Evolutionary conservation across 2,113 vertebrate genomes (phyloP).

Genomic region (Okapia johnstoni): DNA sequence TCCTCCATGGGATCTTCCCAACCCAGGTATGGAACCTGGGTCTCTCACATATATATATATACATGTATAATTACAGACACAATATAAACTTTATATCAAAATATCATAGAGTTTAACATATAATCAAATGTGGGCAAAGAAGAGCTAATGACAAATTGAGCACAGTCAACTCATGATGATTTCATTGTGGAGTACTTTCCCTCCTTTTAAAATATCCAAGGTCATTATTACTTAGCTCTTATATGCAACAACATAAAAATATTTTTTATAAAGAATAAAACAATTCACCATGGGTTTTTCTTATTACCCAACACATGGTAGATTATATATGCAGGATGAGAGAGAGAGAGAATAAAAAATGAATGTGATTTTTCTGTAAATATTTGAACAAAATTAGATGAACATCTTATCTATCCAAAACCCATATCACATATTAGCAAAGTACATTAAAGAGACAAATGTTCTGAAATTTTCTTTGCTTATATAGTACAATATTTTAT

Average conservation of each 20-base stretch:
- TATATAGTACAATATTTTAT: not conserved
- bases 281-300: not conserved
- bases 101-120: not conserved
- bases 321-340: not conserved
- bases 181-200: not conserved
- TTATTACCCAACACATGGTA: not conserved
- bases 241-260: slow-evolving; percentile 5
- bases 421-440: not conserved
- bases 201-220: not conserved
- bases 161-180: not conserved
- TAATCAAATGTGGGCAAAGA: slow-evolving; percentile 34
- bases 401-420: not conserved
- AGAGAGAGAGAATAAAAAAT: not conserved
- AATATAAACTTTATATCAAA: not conserved
- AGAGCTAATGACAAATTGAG: slow-evolving; percentile 22
- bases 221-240: not conserved
- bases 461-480: slow-evolving; percentile 15
- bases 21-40: not conserved
- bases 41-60: not conserved
- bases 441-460: not conserved
- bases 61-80: not conserved
- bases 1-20: not conserved
- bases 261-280: slow-evolving; percentile 31
- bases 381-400: slow-evolving; percentile 13
- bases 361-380: slow-evolving; percentile 1